Percentiles rank a stretch among this genome's conserved stretches.
phyloP scores from a whole-genome alignment of 2,797 vertebrate species.

The Fratercula arctica region DNA sequence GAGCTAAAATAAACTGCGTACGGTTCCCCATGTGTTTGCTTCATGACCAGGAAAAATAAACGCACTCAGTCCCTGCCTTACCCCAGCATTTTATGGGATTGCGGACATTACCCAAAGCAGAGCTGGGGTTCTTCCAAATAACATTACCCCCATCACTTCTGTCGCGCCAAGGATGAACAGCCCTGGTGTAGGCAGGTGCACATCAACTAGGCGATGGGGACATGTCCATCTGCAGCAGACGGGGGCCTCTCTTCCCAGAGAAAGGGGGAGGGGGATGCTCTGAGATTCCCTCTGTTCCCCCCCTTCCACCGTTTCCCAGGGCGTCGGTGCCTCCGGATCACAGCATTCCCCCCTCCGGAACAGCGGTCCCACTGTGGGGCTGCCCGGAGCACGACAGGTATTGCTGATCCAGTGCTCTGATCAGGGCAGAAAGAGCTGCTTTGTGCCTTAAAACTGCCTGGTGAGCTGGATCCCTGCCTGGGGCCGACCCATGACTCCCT shows the following conservation, averaged over 20 bases:
- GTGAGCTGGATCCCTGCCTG: not conserved
- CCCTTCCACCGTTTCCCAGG: not conserved
- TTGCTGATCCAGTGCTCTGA: not conserved
- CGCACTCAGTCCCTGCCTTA: not conserved
- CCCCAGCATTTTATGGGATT: not conserved
- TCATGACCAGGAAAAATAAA: not conserved
- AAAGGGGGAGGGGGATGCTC: not conserved
- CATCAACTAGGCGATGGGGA: not conserved
- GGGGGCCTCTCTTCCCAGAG: not conserved
- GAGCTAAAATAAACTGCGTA: not conserved
- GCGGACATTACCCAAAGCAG: not conserved
- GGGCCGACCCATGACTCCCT: not conserved
- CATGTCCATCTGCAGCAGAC: not conserved
- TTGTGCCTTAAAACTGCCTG: not conserved
- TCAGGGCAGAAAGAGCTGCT: not conserved
- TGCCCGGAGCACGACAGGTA: not conserved
- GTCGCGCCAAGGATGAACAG: not conserved
- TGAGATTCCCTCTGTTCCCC: not conserved
- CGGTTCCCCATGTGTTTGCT: not conserved
- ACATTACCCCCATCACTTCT: not conserved
- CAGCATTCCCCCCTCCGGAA: not conserved
- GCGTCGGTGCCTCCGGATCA: not conserved
- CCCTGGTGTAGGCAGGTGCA: not conserved
- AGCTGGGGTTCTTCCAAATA: not conserved
- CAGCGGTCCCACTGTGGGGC: fast-evolving